phyloP scores from a whole-genome alignment of 2,113 vertebrate genomes.

The Bambusicola thoracicus region DNA sequence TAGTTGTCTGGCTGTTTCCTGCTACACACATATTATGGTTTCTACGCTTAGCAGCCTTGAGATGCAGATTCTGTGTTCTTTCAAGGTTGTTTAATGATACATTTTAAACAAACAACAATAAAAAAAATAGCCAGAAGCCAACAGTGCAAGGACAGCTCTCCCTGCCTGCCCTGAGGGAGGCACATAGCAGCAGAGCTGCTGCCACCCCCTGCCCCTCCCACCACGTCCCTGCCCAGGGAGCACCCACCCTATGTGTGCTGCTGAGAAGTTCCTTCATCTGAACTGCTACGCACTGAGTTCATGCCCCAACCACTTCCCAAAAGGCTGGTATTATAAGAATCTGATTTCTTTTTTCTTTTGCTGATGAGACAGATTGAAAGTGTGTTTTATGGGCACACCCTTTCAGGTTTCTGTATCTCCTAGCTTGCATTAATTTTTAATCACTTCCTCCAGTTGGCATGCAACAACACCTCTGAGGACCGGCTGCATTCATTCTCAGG shows the following conservation, averaged over 20 bases:
- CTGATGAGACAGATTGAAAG: conserved; percentile 82
- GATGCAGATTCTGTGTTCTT: background rate
- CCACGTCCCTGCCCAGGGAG: background rate
- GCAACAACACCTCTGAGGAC: conserved; percentile 44
- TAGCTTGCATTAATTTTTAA: conserved; percentile 87
- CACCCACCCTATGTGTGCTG: background rate
- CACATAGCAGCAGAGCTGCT: background rate
- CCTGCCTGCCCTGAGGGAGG: no score
- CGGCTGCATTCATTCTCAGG: conserved; percentile 6
- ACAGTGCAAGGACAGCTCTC: conserved; percentile 4
- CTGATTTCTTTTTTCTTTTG: conserved; percentile 63
- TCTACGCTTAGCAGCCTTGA: background rate
- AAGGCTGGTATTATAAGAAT: conserved; percentile 58
- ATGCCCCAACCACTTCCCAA: conserved; percentile 64
- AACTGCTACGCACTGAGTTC: conserved; percentile 13
- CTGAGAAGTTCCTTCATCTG: background rate
- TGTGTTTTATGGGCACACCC: conserved; percentile 82
- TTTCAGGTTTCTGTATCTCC: conserved; percentile 87
- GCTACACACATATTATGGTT: background rate
- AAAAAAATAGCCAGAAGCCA: background rate
- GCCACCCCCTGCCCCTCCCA: conserved; percentile 24
- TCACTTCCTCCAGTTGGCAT: conserved; percentile 83
- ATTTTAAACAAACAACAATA: background rate
- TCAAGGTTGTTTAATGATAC: background rate
- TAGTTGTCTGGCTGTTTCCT: background rate